These are phyloP conservation scores for Calameuta filiformis DNA, from an alignment of 2,888 invertebrate species.

Conservation along the genomic window DNA sequence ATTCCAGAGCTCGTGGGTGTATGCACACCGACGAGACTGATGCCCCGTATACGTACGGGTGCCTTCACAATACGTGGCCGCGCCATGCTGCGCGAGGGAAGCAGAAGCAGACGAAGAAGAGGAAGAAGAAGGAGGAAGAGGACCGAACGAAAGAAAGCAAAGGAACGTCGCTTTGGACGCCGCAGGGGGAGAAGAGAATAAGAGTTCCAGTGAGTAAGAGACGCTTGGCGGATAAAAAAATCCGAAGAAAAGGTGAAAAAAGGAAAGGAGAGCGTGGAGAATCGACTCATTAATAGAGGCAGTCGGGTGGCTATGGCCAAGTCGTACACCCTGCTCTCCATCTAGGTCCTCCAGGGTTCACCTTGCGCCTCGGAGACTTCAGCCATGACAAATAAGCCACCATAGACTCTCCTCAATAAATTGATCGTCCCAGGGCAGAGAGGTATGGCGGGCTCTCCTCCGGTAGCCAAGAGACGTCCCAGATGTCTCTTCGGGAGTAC, in stretches of 20 bases:
- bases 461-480: not conserved
- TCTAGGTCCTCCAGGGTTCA: not conserved
- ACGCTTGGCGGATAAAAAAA: slow-evolving; percentile 26
- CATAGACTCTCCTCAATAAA: not conserved
- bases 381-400: not conserved
- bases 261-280: slow-evolving; percentile 32
- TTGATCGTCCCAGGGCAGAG: not conserved
- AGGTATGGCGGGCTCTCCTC: not conserved
- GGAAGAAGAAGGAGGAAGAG: slow-evolving; percentile 17
- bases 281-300: slow-evolving; percentile 43
- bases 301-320: slow-evolving; percentile 35
- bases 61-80: not conserved
- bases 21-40: not conserved
- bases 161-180: slow-evolving; percentile 28
- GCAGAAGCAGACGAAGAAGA: slow-evolving; percentile 8
- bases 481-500: not conserved
- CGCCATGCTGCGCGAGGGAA: slow-evolving; percentile 13
- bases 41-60: slow-evolving; percentile 5
- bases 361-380: not conserved
- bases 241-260: slow-evolving; percentile 14
- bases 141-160: slow-evolving; percentile 19
- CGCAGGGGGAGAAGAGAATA: slow-evolving; percentile 22
- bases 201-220: slow-evolving; percentile 35
- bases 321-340: slow-evolving; percentile 4
- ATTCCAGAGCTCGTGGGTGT: not conserved